Evolutionary conservation across 2,888 invertebrate species (phyloP).

Genomic region (Ormyrus pomaceus): DNA sequence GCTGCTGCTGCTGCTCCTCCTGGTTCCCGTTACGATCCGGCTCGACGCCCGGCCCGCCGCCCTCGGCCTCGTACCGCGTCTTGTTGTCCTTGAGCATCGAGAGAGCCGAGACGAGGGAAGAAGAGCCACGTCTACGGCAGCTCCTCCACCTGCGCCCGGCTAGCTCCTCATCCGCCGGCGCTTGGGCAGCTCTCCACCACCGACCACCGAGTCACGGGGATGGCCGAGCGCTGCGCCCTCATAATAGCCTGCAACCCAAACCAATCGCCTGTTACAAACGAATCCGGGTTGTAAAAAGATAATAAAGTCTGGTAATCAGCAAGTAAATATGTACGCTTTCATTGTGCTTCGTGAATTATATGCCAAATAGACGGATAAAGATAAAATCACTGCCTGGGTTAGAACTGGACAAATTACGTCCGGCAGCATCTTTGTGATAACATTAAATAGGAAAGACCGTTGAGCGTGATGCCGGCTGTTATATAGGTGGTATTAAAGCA

Average conservation of each 20-base stretch:
- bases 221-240: conserved; percentile 61
- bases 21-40: conserved; percentile 70
- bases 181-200: conserved; percentile 61
- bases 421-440: too few relatives aligned
- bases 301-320: too few relatives aligned
- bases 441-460: too few relatives aligned
- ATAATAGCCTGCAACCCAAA: conserved; percentile 61
- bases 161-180: conserved; percentile 66
- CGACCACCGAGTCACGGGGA: conserved; percentile 63
- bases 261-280: too few relatives aligned
- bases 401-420: too few relatives aligned
- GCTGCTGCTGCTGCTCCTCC: conserved; percentile 62
- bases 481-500: too few relatives aligned
- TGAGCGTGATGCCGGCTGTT: too few relatives aligned
- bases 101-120: conserved; percentile 57
- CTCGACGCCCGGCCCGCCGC: conserved; percentile 68
- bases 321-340: too few relatives aligned
- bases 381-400: conserved; percentile 10
- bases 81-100: conserved; percentile 73
- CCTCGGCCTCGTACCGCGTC: conserved; percentile 68
- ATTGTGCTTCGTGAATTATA: too few relatives aligned
- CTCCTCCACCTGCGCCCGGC: conserved; percentile 58
- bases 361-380: too few relatives aligned
- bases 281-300: too few relatives aligned
- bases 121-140: conserved; percentile 60